These are phyloP conservation scores for Piaya cayana DNA, from an alignment of 2,113 vertebrate genomes.

Conservation along the genomic window DNA sequence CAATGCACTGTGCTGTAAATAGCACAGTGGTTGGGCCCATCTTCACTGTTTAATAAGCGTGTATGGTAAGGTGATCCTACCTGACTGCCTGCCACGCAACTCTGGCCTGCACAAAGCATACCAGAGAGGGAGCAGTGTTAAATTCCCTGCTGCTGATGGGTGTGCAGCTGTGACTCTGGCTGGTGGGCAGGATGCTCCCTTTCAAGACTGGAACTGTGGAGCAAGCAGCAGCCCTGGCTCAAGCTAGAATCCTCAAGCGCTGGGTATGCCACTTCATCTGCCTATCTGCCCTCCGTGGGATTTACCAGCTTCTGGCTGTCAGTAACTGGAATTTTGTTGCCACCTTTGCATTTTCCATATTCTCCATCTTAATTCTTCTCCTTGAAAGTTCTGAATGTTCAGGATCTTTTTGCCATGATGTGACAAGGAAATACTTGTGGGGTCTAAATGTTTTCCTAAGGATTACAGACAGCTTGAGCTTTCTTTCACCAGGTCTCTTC, in stretches of 20 bases:
- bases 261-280: background rate
- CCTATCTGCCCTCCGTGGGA: background rate
- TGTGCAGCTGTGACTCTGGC: background rate
- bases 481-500: background rate
- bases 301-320: fast-evolving
- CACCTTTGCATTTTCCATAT: background rate
- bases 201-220: background rate
- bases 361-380: background rate
- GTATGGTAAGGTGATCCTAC: background rate
- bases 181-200: background rate
- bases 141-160: background rate
- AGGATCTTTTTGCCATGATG: too few relatives aligned
- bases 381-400: background rate
- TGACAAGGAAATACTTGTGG: background rate
- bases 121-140: background rate
- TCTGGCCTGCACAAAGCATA: background rate
- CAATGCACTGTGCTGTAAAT: background rate
- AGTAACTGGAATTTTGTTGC: background rate
- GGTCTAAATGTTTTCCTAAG: background rate
- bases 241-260: background rate
- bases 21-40: background rate
- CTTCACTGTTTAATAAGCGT: background rate
- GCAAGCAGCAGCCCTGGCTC: background rate
- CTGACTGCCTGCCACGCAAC: background rate
- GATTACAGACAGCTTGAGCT: background rate